Base-by-base conservation (phyloP, 30 jellyfish, hydroid and myxozoan species). In the Catostylus mosaicus region DNA sequence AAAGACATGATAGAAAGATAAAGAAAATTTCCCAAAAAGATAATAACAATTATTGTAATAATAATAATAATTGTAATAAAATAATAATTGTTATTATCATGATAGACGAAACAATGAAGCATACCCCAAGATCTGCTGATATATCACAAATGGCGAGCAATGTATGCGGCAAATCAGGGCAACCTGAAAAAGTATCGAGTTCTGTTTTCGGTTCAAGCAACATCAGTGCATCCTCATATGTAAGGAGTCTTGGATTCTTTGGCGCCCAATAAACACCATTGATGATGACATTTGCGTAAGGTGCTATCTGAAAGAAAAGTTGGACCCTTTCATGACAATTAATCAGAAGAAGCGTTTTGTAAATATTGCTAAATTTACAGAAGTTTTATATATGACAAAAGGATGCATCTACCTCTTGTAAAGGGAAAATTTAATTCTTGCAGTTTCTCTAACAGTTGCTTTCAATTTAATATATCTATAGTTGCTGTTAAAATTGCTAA, bases 211-310 rank as follows among this genome's bases (percentile, higher is more conserved):
- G 73, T 34, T 87, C 96, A 3, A 93, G 75, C 52, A 93, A 85
- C 84, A 88, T 61, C 81, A 73, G 67, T 1, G 89, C 96, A 79
- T 93, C 99, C 47, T 96, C 99, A 26, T 83, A 43, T 5, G 97
- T 87, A 38, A 93, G 83, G 48, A 93, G 78, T 7, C 99, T 96
- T 32, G 99, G 99, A 65, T 83, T 93, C 66, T 70, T 83, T 30
- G 99, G 99, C 12, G 90, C 97, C 96, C 96, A 93, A 75, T 93
- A 93, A 46, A 93, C 95, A n/a, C 99, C 99, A 57, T 93, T 93
- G 85, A 93, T 67, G 16, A 93, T 78, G 33, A 87, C 97, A 40
- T 96, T 82, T 11, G 99, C 97, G 62, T 87, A 88, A 8, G 96
- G 90, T 51, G 97, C 99, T 40, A 93, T 93, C 99, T 93, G 52